Evolutionary conservation across 2,113 vertebrate species (phyloP), one percentile per base, ranked within the genome.

Genomic region (Ploceus nigricollis): DNA sequence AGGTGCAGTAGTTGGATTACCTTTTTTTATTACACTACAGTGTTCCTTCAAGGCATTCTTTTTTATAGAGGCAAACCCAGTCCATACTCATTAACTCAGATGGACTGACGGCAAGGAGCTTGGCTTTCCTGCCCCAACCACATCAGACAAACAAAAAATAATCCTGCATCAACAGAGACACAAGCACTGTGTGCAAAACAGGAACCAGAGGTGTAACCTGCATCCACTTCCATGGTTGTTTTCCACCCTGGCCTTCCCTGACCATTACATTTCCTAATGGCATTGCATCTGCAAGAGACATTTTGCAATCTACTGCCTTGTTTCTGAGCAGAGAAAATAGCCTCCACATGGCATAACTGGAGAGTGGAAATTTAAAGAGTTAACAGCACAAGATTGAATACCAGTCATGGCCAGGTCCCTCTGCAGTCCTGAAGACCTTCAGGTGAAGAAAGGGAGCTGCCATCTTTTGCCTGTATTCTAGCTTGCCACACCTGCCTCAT

Each of bases 41-140:
- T 82, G 44, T 87, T 90, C 84, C 92, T 96, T 85, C 51, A 90
- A 97, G 82, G 81, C 84, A 94, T 94, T 93, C 44, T 11, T 9
- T 94, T 89, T 94, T 79, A 85, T 23, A 82, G 61, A 79, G 57
- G 75, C 66, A 94, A 75, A 90, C 39, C 37, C 48, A 82, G 73
- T 66, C 68, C n/a, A 33, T 64, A 37, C 15, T 90, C 56, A 89
- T 93, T 96, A 94, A 71, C 70, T 68, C 44, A 47, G 19, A 51
- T 42, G 44, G 69, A 89, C 73, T 87, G 69, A 75, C 53, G 85
- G 61, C 37, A 47, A 95, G 40, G 27, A 91, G 57, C 28, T 93
- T 82, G 84, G 78, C 92, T 94, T 94, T 93, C 78, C 82, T 93
- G 65, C 47, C n/a, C 47, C 48, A 85, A 78, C 85, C 82, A 93